Evolutionary conservation across 1,140 invertebrate genomes (phyloP).

Genomic region (Acromyrmex echinatior): DNA sequence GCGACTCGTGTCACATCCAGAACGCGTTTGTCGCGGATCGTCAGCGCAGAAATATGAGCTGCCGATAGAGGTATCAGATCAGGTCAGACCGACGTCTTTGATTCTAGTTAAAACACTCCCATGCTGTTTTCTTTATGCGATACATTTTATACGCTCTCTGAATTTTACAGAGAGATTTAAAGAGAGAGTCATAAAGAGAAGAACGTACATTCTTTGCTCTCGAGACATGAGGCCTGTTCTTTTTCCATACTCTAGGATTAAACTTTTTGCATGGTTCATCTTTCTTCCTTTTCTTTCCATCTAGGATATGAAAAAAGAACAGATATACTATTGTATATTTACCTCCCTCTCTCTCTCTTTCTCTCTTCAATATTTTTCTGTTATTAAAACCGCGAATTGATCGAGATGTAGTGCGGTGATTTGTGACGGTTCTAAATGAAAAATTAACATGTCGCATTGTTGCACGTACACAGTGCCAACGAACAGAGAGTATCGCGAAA

Average conservation of each 20-base stretch:
- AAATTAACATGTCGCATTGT: not conserved
- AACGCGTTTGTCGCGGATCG: not conserved
- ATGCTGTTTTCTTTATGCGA: not conserved
- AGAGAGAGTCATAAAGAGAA: not conserved
- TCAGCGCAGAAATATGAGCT: not conserved
- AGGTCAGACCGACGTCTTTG: slow-evolving; percentile 16
- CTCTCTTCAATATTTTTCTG: not conserved
- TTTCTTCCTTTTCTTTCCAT: no score
- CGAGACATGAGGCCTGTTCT: no score
- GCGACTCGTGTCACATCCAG: slow-evolving; percentile 13
- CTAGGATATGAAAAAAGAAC: no score
- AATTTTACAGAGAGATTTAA: not conserved
- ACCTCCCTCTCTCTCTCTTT: not conserved
- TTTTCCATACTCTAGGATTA: no score
- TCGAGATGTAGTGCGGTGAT: not conserved
- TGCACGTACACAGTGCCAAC: no score
- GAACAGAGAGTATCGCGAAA: not conserved
- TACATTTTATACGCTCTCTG: not conserved
- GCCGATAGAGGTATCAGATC: slow-evolving; percentile 11
- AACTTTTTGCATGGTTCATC: no score
- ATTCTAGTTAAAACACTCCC: not conserved
- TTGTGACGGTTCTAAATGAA: not conserved
- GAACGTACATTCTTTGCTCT: not conserved
- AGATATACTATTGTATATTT: no score
- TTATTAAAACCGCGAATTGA: not conserved